Conservation (phyloP, 1,140 invertebrate genomes). For the Achroia grisella region DNA sequence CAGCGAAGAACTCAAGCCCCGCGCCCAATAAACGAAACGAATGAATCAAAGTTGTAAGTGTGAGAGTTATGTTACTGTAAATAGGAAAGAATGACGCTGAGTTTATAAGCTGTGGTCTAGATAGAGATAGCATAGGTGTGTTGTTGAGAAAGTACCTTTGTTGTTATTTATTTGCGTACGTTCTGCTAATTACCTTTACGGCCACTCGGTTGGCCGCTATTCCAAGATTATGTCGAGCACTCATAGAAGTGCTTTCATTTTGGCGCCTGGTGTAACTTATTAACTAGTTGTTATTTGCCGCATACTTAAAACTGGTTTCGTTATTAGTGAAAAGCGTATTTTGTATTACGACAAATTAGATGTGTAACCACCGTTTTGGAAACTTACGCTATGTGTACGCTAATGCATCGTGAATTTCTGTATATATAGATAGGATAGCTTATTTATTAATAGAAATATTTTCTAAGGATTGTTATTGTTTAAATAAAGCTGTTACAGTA, state of each 20-base stretch:
- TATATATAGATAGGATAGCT: constrained; percentile 51
- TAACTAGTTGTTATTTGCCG: constrained; percentile 1
- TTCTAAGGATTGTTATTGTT: constrained; percentile 42
- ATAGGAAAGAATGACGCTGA: constrained; percentile 19
- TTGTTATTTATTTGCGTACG: constrained; percentile 43
- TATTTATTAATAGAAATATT: constrained; percentile 55
- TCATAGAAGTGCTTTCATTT: constrained; percentile 33
- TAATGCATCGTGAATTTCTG: constrained; percentile 51
- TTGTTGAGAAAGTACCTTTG: constrained; percentile 31
- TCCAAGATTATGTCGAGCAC: constrained; percentile 4
- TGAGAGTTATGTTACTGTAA: constrained; percentile 20
- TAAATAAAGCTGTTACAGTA: constrained; percentile 38
- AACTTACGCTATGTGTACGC: too few relatives aligned
- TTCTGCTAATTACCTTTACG: constrained; percentile 36
- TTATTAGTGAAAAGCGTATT: too few relatives aligned
- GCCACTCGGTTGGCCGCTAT: constrained; percentile 6
- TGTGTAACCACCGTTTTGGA: not conserved
- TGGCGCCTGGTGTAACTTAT: constrained; percentile 20
- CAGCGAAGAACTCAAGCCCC: constrained; percentile 58
- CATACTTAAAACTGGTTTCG: constrained; percentile 22
- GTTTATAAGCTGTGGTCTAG: constrained; percentile 10
- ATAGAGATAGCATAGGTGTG: constrained; percentile 15
- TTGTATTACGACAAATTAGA: too few relatives aligned
- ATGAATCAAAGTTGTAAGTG: constrained; percentile 6
- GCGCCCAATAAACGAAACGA: constrained; percentile 30